These are phyloP conservation scores for Clarias pachynema DNA, from an alignment of 2,797 vertebrate species.

Conservation along the genomic window DNA sequence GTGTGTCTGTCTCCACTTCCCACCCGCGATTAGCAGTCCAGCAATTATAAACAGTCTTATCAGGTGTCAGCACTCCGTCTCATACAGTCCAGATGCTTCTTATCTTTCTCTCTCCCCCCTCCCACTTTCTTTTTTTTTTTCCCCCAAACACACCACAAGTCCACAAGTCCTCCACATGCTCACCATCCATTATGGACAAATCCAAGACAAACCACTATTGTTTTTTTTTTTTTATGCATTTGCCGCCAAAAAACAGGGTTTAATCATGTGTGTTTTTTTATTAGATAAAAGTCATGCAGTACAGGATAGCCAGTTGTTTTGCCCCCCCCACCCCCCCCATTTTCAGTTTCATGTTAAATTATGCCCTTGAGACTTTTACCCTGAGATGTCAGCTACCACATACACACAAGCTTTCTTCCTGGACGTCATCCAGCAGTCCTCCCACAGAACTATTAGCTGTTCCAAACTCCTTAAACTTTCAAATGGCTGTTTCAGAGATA, in stretches of 20 bases:
- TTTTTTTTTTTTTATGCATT: not conserved
- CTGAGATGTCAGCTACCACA: slow-evolving; percentile 34
- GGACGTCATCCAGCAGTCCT: slow-evolving; percentile 36
- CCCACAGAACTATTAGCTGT: slow-evolving; percentile 44
- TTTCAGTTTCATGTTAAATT: slow-evolving; percentile 15
- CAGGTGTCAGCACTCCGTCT: slow-evolving; percentile 79
- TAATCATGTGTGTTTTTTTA: not conserved
- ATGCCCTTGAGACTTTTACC: slow-evolving; percentile 20
- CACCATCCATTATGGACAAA: not conserved
- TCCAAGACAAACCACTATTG: not conserved
- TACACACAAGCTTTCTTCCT: slow-evolving; percentile 10
- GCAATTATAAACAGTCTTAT: slow-evolving; percentile 86
- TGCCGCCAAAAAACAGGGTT: not conserved
- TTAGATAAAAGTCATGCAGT: not conserved
- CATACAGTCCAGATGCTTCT: slow-evolving; percentile 76
- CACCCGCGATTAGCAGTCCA: slow-evolving; percentile 76
- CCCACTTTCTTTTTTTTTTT: not conserved
- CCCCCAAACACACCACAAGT: not conserved
- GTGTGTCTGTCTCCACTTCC: slow-evolving; percentile 69
- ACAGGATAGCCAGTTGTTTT: slow-evolving; percentile 5
- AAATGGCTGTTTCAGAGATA: slow-evolving; percentile 49
- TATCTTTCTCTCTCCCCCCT: slow-evolving; percentile 10
- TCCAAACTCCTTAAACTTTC: slow-evolving; percentile 42
- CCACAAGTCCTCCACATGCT: not conserved
- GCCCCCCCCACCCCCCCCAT: too few species aligned